Base-by-base conservation (phyloP, 2,113 vertebrate species). In the Cebidichthys violaceus region DNA sequence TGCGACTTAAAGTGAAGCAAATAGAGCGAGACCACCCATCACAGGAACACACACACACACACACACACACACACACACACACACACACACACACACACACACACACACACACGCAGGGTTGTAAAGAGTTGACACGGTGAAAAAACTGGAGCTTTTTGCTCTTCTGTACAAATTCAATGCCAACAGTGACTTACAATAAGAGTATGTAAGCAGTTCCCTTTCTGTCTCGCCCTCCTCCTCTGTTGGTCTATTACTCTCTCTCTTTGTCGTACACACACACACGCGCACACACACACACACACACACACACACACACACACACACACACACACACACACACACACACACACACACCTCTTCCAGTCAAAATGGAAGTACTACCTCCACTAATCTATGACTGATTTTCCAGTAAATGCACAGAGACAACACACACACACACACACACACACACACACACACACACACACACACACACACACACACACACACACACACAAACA, bases 151-250 rank as follows among this genome's bases (percentile, higher is more conserved):
- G 64, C 57, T 57, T 85, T 89, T 73, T 89, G 82, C 78, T 87
- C 62, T 75, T 77, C 83, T 79, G 81, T 85, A 88, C 70, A 83
- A 90, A 89, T 85, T 88, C 75, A 86, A 75, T 90, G 85, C 82
- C 50, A 81, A 61, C 76, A 68, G 76, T 87, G 82, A 81, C 57
- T 86, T 73, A 86, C 75, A 85, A 83, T 79, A 79, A 66, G 41
- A 73, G 80, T 64, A 70, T 83, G 85, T 87, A 89, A 86, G 84
- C 88, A 80, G 50, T 88, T 89, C 82, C 81, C 72, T 75, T 70
- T 69, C 55, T 74, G 60, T 76, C 29, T 75, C 54, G 43, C 14
- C 65, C n/a, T 83, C 43, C 61, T 61, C 79, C 55, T 74, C 64
- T 27, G 47, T 74, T 55, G 17, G 50, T 71, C 67, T 64, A 31